Evolutionary conservation across 2,888 invertebrate species (phyloP), one percentile per base, ranked within the genome.

Genomic region (Agonopterix heracliana): DNA sequence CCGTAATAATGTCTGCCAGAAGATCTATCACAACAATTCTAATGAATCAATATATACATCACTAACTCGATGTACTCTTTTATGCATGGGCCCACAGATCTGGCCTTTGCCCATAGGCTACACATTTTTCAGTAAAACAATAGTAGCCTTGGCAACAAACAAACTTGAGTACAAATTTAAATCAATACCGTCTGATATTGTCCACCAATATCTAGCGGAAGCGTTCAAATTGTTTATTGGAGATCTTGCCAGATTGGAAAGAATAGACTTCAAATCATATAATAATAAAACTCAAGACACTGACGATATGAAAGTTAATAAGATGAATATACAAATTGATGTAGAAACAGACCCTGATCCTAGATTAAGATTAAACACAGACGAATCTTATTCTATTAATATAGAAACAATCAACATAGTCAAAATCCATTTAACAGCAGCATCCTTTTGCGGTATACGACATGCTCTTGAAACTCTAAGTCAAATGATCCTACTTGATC

Each of bases 71-170:
- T 95, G 95, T 71, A 90, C 90, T 46, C 91, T 95, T 70, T 79
- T 92, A 2, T 95, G 95, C 68, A 92, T 92, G 48, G 90, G 90
- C 11, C 90, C 90, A 3, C 92, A 93, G 56, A 77, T 94, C 1
- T 95, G 95, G 95, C 95, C 95, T 0, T 89, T 90, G 62, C 95
- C 95, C 1, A 93, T 93, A n/a, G 92, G 92, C 0, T 90, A 90
- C 48, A 89, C 92, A 0, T 74, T 86, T 34, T 90, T 92, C 26
- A 92, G 92, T 52, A 89, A 90, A 14, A 89, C 90, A 35, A 87
- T 92, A 7, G 80, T 92, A 10, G 81, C 88, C 26, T 85, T 93
- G 57, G 76, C 89, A 9, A 86, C 89, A 10, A 80, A 84, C 11
- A 90, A 90, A 53, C 64, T 93, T 0, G 84, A 89, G 52, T 87